Conservation (phyloP, 30 jellyfish, hydroid and myxozoan genomes). For the Rhopilema esculentum region DNA sequence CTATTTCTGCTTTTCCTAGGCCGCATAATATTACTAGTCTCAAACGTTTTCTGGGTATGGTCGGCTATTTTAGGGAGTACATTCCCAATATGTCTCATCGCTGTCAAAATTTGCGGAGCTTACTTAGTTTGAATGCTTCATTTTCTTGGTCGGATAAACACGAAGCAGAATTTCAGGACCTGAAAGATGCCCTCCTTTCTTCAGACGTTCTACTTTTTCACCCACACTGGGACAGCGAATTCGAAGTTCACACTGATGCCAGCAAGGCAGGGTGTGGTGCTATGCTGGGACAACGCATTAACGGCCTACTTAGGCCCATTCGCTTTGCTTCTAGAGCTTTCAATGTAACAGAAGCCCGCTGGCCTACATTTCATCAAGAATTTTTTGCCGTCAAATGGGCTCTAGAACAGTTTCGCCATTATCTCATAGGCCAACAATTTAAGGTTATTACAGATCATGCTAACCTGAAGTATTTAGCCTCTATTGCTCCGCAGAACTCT, state of each 20-base stretch:
- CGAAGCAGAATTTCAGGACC: conserved; percentile 41
- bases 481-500: conserved; percentile 38
- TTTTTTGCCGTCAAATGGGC: too few species aligned
- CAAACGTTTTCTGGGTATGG: too few species aligned
- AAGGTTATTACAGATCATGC: too few species aligned
- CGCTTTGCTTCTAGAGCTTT: conserved; percentile 16
- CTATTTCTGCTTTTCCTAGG: conserved; percentile 20
- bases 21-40: conserved; percentile 23
- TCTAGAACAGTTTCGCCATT: too few species aligned
- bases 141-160: conserved; percentile 30
- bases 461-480: conserved; percentile 44
- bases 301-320: conserved; percentile 20
- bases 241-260: conserved; percentile 43
- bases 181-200: conserved; percentile 21
- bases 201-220: conserved; percentile 9
- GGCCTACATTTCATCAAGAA: conserved; percentile 53
- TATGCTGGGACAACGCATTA: conserved; percentile 4
- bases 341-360: conserved; percentile 14
- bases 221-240: conserved; percentile 32
- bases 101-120: background rate
- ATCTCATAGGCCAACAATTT: too few species aligned
- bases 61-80: conserved; percentile 52
- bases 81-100: conserved; percentile 30
- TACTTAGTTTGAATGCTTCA: conserved; percentile 35
- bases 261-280: conserved; percentile 47